A percentile compares a stretch with the other conserved stretches of the same genome.
Evolutionary conservation across 2,113 vertebrate genomes (phyloP).

Genomic region (Pteruthius melanotis): DNA sequence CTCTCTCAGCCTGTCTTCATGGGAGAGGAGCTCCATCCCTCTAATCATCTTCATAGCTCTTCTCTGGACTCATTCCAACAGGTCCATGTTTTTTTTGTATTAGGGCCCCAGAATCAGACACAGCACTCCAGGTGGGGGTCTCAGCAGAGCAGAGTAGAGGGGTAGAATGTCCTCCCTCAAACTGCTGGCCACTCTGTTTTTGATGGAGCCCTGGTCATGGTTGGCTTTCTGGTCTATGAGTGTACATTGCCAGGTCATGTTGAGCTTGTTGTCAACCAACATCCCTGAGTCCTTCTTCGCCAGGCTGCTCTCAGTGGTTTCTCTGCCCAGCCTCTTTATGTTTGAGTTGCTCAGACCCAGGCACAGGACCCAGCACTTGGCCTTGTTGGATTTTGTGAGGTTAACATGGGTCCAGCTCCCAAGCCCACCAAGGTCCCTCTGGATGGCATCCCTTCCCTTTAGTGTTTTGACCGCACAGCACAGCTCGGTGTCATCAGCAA

Average conservation of each 20-base stretch:
- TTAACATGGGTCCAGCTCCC: background rate
- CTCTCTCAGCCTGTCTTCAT: background rate
- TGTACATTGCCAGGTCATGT: background rate
- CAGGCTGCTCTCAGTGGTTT: background rate
- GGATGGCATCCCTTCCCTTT: background rate
- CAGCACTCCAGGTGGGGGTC: background rate
- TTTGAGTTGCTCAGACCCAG: background rate
- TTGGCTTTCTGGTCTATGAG: background rate
- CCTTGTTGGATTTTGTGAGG: background rate
- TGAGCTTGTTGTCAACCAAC: background rate
- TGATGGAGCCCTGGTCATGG: background rate
- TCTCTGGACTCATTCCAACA: background rate
- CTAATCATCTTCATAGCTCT: background rate
- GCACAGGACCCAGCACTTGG: background rate
- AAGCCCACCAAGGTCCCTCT: background rate
- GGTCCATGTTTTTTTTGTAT: too few relatives aligned
- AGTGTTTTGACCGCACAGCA: fast-evolving
- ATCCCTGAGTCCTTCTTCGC: background rate
- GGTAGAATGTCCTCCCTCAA: background rate
- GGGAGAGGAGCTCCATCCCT: background rate
- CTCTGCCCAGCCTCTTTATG: background rate
- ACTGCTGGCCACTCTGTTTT: background rate
- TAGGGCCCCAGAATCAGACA: background rate
- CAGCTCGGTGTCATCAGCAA: background rate
- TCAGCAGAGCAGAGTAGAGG: background rate